phyloP scores from a whole-genome alignment of 2,888 invertebrate genomes.

The Neocrepidodera transversa region DNA sequence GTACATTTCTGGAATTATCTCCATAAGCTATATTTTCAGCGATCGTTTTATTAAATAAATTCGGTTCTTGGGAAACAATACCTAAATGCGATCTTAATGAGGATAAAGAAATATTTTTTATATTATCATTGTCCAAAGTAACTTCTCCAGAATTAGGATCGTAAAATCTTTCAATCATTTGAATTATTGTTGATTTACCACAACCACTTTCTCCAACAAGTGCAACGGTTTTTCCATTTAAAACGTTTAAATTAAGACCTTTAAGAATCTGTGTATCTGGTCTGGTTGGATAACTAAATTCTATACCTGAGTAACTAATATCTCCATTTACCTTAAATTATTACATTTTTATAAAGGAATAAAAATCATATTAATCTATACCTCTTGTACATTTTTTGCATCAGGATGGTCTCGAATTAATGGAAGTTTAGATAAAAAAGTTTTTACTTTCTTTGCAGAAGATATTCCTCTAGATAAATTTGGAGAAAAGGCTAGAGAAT shows the following conservation, averaged over 20 bases:
- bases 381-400: constrained; percentile 52
- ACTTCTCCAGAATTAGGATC: constrained; percentile 74
- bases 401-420: constrained; percentile 61
- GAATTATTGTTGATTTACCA: constrained; percentile 88
- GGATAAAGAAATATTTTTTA: constrained; percentile 46
- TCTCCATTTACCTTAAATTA: constrained; percentile 66
- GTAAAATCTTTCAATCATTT: constrained; percentile 84
- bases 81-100: constrained; percentile 78
- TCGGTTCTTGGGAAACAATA: constrained; percentile 92
- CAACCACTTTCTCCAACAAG: constrained; percentile 84
- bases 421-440: constrained; percentile 69
- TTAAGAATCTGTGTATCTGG: constrained; percentile 73
- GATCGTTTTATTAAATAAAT: constrained; percentile 87
- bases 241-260: constrained; percentile 68
- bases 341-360: too few species aligned
- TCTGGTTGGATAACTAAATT: constrained; percentile 81
- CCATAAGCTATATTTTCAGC: constrained; percentile 93
- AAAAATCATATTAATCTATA: too few species aligned
- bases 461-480: constrained; percentile 81
- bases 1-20: constrained; percentile 73
- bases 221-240: constrained; percentile 75
- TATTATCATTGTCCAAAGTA: constrained; percentile 48
- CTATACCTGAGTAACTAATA: constrained; percentile 72
- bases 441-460: constrained; percentile 73
- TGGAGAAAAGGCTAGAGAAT: constrained; percentile 76